These are phyloP conservation scores for Thermophis baileyi DNA, from an alignment of 2,113 vertebrate genomes.

Conservation along the genomic window DNA sequence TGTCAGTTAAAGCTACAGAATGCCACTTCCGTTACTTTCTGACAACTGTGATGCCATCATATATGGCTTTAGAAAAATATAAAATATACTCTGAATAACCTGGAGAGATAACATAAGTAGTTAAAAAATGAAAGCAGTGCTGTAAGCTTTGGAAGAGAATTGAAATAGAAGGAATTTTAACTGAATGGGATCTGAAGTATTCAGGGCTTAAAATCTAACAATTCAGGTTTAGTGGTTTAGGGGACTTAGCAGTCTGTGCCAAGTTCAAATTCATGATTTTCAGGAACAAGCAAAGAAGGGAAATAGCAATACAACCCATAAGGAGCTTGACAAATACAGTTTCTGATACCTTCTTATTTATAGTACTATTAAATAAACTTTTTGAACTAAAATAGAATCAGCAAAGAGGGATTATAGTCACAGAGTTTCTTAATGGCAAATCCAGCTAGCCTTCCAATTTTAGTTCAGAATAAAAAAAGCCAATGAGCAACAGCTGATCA, in stretches of 20 bases:
- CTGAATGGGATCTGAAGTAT: neutral
- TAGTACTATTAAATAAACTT: conserved; percentile 14
- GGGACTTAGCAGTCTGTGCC: neutral
- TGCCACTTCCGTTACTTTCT: conserved; percentile 2
- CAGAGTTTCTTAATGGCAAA: conserved; percentile 23
- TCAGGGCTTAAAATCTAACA: neutral
- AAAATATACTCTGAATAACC: neutral
- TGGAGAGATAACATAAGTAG: conserved; percentile 10
- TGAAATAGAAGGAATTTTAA: neutral
- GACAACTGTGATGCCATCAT: neutral
- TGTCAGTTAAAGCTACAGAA: conserved; percentile 15
- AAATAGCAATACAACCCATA: neutral
- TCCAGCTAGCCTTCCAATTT: conserved; percentile 21
- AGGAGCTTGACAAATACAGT: conserved; percentile 12
- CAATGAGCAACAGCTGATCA: neutral
- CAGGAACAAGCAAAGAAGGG: conserved; percentile 12
- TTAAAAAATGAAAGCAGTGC: conserved; percentile 6
- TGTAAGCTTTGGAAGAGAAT: neutral
- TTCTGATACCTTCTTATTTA: conserved; percentile 20
- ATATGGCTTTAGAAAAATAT: conserved; percentile 13
- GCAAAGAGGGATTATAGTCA: conserved; percentile 34
- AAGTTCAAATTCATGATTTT: conserved; percentile 21
- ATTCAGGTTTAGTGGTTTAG: conserved; percentile 10
- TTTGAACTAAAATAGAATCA: conserved; percentile 36
- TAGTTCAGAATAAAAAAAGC: neutral